A percentile compares a stretch with the other conserved stretches of the same genome.
These are phyloP conservation scores for Nomada fabriciana DNA, from an alignment of 2,888 invertebrate genomes.

Conservation along the genomic window DNA sequence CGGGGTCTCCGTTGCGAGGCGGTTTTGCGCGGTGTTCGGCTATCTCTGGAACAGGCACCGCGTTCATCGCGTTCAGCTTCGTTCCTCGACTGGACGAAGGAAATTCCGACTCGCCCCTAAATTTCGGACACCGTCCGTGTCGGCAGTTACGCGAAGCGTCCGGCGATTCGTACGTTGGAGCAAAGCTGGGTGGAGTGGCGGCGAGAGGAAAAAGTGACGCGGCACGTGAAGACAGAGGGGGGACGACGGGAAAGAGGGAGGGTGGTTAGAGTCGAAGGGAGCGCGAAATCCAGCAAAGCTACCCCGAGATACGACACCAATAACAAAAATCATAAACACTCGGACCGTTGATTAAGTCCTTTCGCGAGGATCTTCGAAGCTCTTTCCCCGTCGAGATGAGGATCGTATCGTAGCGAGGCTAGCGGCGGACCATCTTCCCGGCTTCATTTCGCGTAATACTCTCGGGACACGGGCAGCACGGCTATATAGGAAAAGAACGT, in stretches of 20 bases:
- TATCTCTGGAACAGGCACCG: background rate
- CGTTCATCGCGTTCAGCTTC: background rate
- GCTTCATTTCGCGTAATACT: conserved; percentile 79
- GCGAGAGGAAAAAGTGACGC: conserved; percentile 10
- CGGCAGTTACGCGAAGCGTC: conserved; percentile 54
- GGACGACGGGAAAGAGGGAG: background rate
- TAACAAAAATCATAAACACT: conserved; percentile 85
- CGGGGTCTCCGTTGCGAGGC: background rate
- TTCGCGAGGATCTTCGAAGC: conserved; percentile 71
- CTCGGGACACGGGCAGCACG: conserved; percentile 66
- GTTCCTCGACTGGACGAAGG: conserved; percentile 16
- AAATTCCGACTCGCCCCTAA: conserved; percentile 58
- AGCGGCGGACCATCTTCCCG: conserved; percentile 70
- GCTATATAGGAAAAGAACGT: conserved; percentile 38
- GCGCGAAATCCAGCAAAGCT: conserved; percentile 64
- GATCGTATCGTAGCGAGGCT: conserved; percentile 70
- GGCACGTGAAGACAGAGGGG: conserved; percentile 36
- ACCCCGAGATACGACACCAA: conserved; percentile 81
- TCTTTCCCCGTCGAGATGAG: conserved; percentile 68
- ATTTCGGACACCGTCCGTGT: conserved; percentile 51
- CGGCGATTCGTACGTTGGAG: conserved; percentile 21
- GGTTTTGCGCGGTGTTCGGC: conserved; percentile 7
- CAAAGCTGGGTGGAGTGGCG: background rate
- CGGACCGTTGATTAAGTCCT: conserved; percentile 84
- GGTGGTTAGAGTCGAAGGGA: conserved; percentile 25